Evolutionary conservation across 2,888 invertebrate species (phyloP), one percentile per base, ranked within the genome.

Genomic region (Acrobasis consociella): DNA sequence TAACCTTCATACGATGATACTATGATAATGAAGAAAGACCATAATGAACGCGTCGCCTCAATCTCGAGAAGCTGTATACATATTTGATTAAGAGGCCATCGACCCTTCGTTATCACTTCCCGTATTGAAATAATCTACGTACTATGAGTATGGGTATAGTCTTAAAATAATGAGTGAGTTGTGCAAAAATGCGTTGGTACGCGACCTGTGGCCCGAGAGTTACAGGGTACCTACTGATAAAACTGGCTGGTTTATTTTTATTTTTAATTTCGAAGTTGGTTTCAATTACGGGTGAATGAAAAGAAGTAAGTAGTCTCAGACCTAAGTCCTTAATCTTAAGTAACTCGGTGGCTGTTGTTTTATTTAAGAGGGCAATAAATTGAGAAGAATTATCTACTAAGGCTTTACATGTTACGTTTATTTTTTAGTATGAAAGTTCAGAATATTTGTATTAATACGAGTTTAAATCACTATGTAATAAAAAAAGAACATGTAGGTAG

Each of bases 31-130:
- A 65, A 70, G 60, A 69, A 70, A 72, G 65, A 64, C 63, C 63
- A 13, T 46, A 74, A 69, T 72, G 73, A 76, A 80, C 70, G 68
- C 65, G 63, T 73, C 72, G 69, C 72, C 69, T 74, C 72, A 72
- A 75, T 78, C 72, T 76, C 66, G 64, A 51, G 51, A 49, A 81
- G 76, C 78, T 82, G 81, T 80, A 70, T 69, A 81, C 85, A 86
- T 82, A 85, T 85, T 86, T 80, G 78, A 77, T 76, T 72, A 69
- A 68, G 62, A 76, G 87, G 86, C 85, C 84, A 81, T 76, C 79
- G 86, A 72, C 72, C 83, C 70, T 72, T 59, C 16, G 72, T 81
- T 86, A 88, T 87, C 86, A 76, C 70, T 78, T 78, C 72, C 74
- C 72, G 69, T 70, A 72, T 74, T 70, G 65, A 67, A 70, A 70